Conservation (phyloP, 1,140 invertebrate species). For the Musca vetustissima region DNA sequence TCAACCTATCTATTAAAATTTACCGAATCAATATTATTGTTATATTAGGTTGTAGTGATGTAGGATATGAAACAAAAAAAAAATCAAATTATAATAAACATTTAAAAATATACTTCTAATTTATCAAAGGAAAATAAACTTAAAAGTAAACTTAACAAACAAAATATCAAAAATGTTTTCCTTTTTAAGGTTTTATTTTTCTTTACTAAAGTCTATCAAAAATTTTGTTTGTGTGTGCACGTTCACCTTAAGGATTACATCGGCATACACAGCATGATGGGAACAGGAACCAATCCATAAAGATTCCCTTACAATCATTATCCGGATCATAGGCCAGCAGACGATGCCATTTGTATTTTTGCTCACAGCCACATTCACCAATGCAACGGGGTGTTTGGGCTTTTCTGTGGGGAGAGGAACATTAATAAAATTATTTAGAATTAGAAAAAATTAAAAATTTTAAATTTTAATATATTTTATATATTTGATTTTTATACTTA, state of each 20-base stretch:
- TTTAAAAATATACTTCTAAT: too few species aligned
- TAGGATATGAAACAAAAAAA: too few species aligned
- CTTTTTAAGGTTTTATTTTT: too few species aligned
- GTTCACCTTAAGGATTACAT: conserved; percentile 63
- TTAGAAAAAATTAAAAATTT: background rate
- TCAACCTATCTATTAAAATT: too few species aligned
- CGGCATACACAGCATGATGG: conserved; percentile 90
- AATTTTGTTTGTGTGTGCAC: background rate
- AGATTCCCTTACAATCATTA: conserved; percentile 91
- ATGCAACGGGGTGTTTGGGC: conserved; percentile 76
- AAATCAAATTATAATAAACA: too few species aligned
- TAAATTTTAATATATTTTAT: background rate
- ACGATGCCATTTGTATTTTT: conserved; percentile 91
- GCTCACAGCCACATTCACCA: conserved; percentile 84
- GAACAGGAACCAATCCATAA: conserved; percentile 95
- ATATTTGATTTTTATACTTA: conserved; percentile 58
- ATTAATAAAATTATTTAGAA: too few species aligned
- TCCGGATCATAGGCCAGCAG: conserved; percentile 88
- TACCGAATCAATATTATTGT: too few species aligned
- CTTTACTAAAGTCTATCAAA: conserved; percentile 15
- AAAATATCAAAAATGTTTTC: too few species aligned
- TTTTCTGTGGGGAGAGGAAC: conserved; percentile 67
- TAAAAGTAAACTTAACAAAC: too few species aligned
- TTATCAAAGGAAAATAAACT: too few species aligned
- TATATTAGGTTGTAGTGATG: too few species aligned